phyloP scores from a whole-genome alignment of 2,797 vertebrate species.

The Sarcoramphus papa region DNA sequence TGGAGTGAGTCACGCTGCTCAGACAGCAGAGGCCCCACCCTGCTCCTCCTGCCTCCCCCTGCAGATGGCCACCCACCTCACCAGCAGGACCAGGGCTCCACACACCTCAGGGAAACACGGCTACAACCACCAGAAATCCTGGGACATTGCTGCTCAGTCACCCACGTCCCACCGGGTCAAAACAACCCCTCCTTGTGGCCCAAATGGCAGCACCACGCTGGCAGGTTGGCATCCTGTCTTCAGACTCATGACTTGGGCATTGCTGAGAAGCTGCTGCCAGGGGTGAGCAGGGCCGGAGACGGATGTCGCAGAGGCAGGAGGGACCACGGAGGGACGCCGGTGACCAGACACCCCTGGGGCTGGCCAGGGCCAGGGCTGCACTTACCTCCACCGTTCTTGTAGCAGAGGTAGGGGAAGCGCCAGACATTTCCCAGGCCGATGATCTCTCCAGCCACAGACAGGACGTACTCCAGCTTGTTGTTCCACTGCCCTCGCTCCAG shows the following conservation, averaged over 20 bases:
- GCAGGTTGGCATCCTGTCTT: background rate
- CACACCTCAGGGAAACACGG: background rate
- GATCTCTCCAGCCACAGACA: conserved; percentile 91
- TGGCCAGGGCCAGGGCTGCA: background rate
- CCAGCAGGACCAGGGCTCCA: background rate
- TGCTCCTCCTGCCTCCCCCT: background rate
- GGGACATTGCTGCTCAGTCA: background rate
- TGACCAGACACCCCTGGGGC: background rate
- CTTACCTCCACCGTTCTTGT: conserved; percentile 95
- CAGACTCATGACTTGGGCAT: background rate
- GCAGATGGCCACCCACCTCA: background rate
- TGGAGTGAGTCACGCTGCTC: background rate
- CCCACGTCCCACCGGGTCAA: accelerated
- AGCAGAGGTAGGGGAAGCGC: conserved; percentile 96
- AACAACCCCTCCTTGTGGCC: background rate
- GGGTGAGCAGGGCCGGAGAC: background rate
- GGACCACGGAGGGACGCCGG: accelerated
- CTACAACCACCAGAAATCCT: background rate
- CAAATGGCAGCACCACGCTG: accelerated
- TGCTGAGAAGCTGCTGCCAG: background rate
- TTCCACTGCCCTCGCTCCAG: conserved; percentile 90
- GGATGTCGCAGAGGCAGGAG: background rate
- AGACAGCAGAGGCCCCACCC: accelerated
- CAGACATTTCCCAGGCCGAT: conserved; percentile 93
- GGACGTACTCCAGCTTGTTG: conserved; percentile 90